Evolutionary conservation across 2,888 invertebrate genomes (phyloP).

Genomic region (Leptinotarsa peninsularis): DNA sequence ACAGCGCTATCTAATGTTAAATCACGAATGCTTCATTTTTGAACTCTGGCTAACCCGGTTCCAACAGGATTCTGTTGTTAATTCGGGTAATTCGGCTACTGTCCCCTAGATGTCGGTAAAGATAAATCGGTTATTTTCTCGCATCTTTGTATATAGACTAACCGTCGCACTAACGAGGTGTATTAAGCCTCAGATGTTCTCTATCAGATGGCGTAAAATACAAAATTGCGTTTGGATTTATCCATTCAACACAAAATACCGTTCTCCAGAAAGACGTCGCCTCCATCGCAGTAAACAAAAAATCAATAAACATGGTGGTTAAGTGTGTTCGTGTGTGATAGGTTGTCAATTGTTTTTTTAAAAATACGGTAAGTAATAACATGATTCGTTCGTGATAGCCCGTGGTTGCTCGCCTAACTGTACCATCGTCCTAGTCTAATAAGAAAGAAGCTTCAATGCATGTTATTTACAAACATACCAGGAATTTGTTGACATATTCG

Average conservation of each 20-base stretch:
- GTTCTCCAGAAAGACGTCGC: slow-evolving; percentile 32
- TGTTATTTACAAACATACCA: slow-evolving; percentile 52
- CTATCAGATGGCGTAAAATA: not conserved
- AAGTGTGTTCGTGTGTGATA: slow-evolving; percentile 58
- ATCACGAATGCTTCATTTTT: no score
- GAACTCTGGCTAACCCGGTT: no score
- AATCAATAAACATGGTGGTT: slow-evolving; percentile 66
- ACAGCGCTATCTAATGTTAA: no score
- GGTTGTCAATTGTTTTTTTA: slow-evolving; percentile 57
- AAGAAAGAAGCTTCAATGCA: slow-evolving; percentile 5
- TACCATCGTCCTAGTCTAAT: slow-evolving; percentile 9
- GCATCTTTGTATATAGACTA: no score
- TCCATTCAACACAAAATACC: slow-evolving; percentile 11
- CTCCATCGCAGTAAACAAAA: slow-evolving; percentile 55
- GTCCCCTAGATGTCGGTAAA: not conserved
- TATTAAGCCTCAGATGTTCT: not conserved
- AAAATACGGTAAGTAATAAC: slow-evolving; percentile 59
- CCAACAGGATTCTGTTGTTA: no score
- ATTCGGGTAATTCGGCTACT: not conserved
- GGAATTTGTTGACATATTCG: slow-evolving; percentile 58
- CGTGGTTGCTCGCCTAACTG: slow-evolving; percentile 24
- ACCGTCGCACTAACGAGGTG: no score
- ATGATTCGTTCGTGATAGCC: slow-evolving; percentile 17
- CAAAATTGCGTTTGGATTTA: not conserved
- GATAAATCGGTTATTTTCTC: not conserved